phyloP scores from a whole-genome alignment of 2,888 invertebrate genomes.

The Sarcophaga rosellei region DNA sequence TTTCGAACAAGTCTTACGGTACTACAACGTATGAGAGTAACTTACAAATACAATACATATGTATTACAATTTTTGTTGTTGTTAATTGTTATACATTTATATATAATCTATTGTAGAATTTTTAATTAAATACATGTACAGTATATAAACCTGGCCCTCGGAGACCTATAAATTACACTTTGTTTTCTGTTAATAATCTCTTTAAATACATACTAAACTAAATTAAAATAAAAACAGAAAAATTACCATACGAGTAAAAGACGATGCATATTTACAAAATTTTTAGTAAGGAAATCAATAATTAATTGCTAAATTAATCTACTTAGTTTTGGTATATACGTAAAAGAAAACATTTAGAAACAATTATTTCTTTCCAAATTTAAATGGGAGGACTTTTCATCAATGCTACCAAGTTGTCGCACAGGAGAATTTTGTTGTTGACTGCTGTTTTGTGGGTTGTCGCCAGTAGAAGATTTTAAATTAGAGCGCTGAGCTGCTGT shows the following conservation, averaged over 20 bases:
- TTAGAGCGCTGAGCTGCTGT: constrained; percentile 71
- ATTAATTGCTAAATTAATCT: constrained; percentile 20
- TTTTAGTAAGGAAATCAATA: background rate
- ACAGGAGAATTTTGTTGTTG: constrained; percentile 46
- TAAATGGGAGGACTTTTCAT: constrained; percentile 14
- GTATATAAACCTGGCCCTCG: background rate
- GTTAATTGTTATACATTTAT: background rate
- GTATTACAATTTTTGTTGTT: constrained; percentile 3
- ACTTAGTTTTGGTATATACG: constrained; percentile 2
- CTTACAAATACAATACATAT: constrained; percentile 19
- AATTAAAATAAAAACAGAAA: background rate
- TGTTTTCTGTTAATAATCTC: background rate
- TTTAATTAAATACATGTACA: background rate
- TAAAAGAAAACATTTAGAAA: constrained; percentile 42
- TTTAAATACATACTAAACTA: background rate
- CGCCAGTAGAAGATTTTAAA: constrained; percentile 71
- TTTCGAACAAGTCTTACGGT: constrained; percentile 63
- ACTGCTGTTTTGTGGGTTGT: constrained; percentile 10
- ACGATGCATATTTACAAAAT: constrained; percentile 31
- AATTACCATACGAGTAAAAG: background rate
- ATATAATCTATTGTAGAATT: background rate
- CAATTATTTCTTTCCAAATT: constrained; percentile 55
- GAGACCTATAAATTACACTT: background rate
- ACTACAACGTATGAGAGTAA: constrained; percentile 44
- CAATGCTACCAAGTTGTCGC: constrained; percentile 29